phyloP scores from a whole-genome alignment of 2,888 invertebrate species.

The Priocnemis perturbator region DNA sequence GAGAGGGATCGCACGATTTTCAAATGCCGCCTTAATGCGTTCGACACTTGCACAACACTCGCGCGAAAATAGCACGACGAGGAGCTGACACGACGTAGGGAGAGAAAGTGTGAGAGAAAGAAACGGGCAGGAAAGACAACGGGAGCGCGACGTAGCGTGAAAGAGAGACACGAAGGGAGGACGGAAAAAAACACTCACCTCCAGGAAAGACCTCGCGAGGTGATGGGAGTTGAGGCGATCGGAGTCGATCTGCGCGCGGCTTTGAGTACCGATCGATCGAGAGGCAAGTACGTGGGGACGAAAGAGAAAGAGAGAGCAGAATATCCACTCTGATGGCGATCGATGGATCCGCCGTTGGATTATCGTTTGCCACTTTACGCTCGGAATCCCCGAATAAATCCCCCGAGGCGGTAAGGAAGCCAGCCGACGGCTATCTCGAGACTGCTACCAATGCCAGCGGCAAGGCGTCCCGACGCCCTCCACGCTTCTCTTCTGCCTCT shows the following conservation, averaged over 20 bases:
- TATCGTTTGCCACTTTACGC: constrained; percentile 65
- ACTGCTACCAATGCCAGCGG: constrained; percentile 74
- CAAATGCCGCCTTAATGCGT: constrained; percentile 60
- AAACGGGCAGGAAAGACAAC: not conserved
- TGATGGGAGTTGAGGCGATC: not conserved
- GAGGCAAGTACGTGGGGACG: not conserved
- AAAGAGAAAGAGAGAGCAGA: constrained; percentile 2
- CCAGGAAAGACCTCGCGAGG: constrained; percentile 23
- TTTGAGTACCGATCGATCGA: not conserved
- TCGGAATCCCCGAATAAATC: constrained; percentile 72
- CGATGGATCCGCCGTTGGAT: constrained; percentile 44
- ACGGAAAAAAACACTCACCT: constrained; percentile 51
- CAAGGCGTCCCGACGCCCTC: constrained; percentile 70
- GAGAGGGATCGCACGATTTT: constrained; percentile 38
- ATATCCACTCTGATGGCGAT: constrained; percentile 28
- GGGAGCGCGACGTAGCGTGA: constrained; percentile 34
- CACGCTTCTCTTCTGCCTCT: constrained; percentile 39
- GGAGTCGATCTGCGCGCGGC: constrained; percentile 7
- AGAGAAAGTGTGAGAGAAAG: constrained; percentile 19
- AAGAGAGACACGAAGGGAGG: constrained; percentile 39
- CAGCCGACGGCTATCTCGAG: constrained; percentile 75
- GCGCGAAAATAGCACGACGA: constrained; percentile 65
- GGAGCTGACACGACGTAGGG: constrained; percentile 63
- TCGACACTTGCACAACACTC: constrained; percentile 73
- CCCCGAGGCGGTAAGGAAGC: constrained; percentile 70